Base-by-base conservation (phyloP, 2,888 invertebrate genomes). In the Noctua janthina region DNA sequence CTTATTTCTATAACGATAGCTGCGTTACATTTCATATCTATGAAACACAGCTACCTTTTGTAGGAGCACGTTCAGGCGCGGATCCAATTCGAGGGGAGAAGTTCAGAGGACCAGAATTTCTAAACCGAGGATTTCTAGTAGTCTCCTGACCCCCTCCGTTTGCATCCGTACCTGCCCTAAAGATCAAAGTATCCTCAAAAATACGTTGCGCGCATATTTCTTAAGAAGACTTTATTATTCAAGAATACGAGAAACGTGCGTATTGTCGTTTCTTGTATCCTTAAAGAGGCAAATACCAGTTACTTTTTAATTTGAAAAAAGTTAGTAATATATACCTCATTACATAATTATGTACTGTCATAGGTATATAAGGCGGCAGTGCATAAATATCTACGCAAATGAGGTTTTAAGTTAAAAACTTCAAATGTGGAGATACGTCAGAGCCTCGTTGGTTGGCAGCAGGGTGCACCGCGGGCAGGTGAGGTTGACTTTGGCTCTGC, bases 381-480 rank as follows among this genome's bases (percentile, higher is more conserved):
- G 1, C 35, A 35, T 15, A 13, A 11, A 66, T 66, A 66, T 66
- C 66, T 66, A 2, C 66, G 23, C 66, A 66, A 66, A 66, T 39
- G 23, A 43, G 66, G 66, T 66, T 66, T 66, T 62, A 29, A 66
- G 11, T 66, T 43, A 23, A 23, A 39, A 66, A 66, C 66, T 39
- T 8, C 1, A 66, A 39, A 66, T 66, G 66, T 20, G 66, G 23
- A 66, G 66, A 66, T 66, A 39, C 66, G 66, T 6, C 66, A 66
- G 66, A 39, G 66, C 66, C 66, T 66, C 66, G 66, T 66, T 43
- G 0, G 66, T 66, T 6, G 1, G 10, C 29, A 29, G 75, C 75
- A 75, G 75, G 75, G 43, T 75, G 76, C 10, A 76, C 75, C 75
- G 23, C 76, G 43, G 51, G 76, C 59, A 49, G 49, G 75, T 75